A percentile compares a stretch with the other conserved stretches of the same genome.
phyloP scores from a whole-genome alignment of 1,140 invertebrate genomes.

The Anastrepha ludens region DNA sequence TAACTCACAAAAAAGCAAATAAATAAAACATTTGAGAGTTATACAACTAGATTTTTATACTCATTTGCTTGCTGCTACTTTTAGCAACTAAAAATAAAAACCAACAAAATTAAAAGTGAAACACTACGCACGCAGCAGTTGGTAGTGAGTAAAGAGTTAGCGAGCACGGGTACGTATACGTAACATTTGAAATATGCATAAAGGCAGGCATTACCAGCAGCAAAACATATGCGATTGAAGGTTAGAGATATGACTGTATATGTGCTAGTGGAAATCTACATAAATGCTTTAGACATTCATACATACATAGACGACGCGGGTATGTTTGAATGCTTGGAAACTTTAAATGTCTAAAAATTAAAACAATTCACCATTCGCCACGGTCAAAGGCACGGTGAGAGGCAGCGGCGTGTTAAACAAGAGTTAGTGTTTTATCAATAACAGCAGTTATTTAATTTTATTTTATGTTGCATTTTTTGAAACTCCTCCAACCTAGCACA shows the following conservation, averaged over 20 bases:
- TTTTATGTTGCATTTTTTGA: neutral
- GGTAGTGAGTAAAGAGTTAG: neutral
- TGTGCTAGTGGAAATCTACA: too few relatives aligned
- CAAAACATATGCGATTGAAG: slow-evolving; percentile 9
- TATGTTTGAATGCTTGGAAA: neutral
- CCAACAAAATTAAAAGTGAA: neutral
- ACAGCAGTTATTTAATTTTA: neutral
- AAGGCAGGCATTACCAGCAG: neutral
- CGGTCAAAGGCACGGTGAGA: too few relatives aligned
- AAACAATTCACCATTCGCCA: neutral
- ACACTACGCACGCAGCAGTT: neutral
- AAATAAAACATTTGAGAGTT: slow-evolving; percentile 30
- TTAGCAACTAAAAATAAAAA: slow-evolving; percentile 11
- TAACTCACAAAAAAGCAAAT: slow-evolving; percentile 13
- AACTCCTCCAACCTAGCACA: neutral
- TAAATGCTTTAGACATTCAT: too few relatives aligned
- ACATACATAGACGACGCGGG: neutral
- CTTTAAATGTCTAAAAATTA: neutral
- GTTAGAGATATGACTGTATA: neutral
- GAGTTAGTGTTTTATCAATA: slow-evolving; percentile 9
- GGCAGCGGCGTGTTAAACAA: neutral
- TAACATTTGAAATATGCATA: slow-evolving; percentile 38
- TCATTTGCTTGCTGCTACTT: slow-evolving; percentile 26
- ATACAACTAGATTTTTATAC: slow-evolving; percentile 12
- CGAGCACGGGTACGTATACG: neutral